These are phyloP conservation scores for Diaperis boleti DNA, from an alignment of 2,888 invertebrate species.

Conservation along the genomic window DNA sequence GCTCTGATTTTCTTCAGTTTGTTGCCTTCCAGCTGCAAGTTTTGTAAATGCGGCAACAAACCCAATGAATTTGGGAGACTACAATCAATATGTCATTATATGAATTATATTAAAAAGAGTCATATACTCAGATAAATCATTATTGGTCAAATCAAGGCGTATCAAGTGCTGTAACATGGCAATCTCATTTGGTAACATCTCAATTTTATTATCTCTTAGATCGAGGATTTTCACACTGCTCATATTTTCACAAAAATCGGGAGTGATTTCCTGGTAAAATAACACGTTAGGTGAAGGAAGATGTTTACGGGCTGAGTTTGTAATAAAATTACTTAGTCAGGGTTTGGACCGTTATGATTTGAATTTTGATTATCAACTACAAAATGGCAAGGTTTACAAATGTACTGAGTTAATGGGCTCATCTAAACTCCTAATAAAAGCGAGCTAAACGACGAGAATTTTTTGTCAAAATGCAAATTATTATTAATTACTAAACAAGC, in stretches of 20 bases:
- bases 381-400: no score
- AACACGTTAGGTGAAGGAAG: no score
- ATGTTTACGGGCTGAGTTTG: no score
- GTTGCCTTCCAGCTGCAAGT: constrained; percentile 88
- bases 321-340: no score
- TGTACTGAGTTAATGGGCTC: no score
- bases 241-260: constrained; percentile 79
- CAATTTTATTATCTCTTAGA: constrained; percentile 85
- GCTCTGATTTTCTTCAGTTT: constrained; percentile 83
- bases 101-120: no score
- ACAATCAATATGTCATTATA: constrained; percentile 44
- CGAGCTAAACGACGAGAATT: no score
- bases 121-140: constrained; percentile 69
- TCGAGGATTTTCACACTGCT: constrained; percentile 81
- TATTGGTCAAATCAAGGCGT: constrained; percentile 87
- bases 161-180: constrained; percentile 80
- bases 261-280: constrained; percentile 73
- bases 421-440: no score
- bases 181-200: constrained; percentile 82
- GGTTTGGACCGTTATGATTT: no score
- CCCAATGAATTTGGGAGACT: constrained; percentile 79
- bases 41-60: constrained; percentile 81
- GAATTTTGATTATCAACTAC: no score
- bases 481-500: no score
- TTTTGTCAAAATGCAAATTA: no score